Evolutionary conservation across 1,140 invertebrate species (phyloP), one percentile per base, ranked within the genome.

Genomic region (Paraescarpia echinospica): DNA sequence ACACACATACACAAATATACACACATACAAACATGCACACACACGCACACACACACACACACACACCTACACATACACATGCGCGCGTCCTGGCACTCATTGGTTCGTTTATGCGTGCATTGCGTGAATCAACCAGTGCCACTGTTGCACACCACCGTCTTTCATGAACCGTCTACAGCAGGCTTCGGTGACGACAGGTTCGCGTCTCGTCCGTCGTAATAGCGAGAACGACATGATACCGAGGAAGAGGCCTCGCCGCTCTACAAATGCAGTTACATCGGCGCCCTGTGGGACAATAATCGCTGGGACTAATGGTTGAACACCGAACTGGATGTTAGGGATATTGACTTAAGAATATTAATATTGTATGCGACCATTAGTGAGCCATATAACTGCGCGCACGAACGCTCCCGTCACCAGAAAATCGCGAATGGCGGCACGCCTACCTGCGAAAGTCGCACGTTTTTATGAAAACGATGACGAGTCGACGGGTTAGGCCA

Each of bases 301-400:
- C 18, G 59, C 59, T 2, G 59, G 59, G 59, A 77, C 59, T 77
- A 77, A 77, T 77, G 59, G 59, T 77, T 77, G 59, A 77, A 77
- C 59, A 77, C 27, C 59, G 59, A 77, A 77, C 12, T 77, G 8
- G 59, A 77, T 77, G 59, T 77, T 77, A 77, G 12, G 8, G 59
- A 77, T 77, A 77, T 77, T 77, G 59, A 77, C 59, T 77, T 77
- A 77, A 18, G 59, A 77, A 77, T 77, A 77, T 77, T 77, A 77
- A 77, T 77, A 77, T 77, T 77, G 59, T 77, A 77, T 77, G 59
- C 59, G 59, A 77, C 59, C 59, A 77, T 77, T 77, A 77, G 59
- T 77, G 59, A 6, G 14, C 59, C 22, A 77, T 77, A 77, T 77
- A 77, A 77, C 59, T 6, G 0, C 27, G 14, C 59, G 59, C 14